Evolutionary conservation across 1,140 invertebrate genomes (phyloP).

Genomic region (Drosophila persimilis): DNA sequence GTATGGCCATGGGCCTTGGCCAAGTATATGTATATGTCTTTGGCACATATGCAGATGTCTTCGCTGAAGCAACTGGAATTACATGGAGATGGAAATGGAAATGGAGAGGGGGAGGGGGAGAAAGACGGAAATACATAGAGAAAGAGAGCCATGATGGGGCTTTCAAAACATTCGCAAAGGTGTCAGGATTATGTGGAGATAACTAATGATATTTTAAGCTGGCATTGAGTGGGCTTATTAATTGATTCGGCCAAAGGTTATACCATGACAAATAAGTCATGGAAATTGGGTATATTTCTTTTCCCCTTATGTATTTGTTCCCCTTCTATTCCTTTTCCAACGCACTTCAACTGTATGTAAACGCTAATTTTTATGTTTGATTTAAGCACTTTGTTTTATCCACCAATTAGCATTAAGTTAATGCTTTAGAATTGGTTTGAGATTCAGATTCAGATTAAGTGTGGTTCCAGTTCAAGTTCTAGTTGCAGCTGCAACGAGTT

Average conservation of each 20-base stretch:
- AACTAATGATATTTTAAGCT: slow-evolving; percentile 53
- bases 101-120: not conserved
- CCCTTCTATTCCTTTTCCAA: too few relatives aligned
- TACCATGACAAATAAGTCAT: slow-evolving; percentile 10
- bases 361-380: too few relatives aligned
- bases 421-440: too few relatives aligned
- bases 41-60: slow-evolving; percentile 15
- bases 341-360: too few relatives aligned
- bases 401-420: too few relatives aligned
- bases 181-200: slow-evolving; percentile 49
- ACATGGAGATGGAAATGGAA: slow-evolving; percentile 13
- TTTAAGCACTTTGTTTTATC: too few relatives aligned
- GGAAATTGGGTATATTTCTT: slow-evolving; percentile 4
- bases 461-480: too few relatives aligned
- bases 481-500: too few relatives aligned
- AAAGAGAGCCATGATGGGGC: not conserved
- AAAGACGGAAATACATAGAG: too few relatives aligned
- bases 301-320: too few relatives aligned
- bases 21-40: slow-evolving; percentile 5
- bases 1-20: slow-evolving; percentile 16
- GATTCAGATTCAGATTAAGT: too few relatives aligned
- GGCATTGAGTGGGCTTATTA: slow-evolving; percentile 47
- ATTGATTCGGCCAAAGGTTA: slow-evolving; percentile 52
- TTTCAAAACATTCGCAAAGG: slow-evolving; percentile 52
- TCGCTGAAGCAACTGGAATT: slow-evolving; percentile 27